Evolutionary conservation across 2,888 invertebrate genomes (phyloP).

Genomic region (Euspilapteryx auroguttella): DNA sequence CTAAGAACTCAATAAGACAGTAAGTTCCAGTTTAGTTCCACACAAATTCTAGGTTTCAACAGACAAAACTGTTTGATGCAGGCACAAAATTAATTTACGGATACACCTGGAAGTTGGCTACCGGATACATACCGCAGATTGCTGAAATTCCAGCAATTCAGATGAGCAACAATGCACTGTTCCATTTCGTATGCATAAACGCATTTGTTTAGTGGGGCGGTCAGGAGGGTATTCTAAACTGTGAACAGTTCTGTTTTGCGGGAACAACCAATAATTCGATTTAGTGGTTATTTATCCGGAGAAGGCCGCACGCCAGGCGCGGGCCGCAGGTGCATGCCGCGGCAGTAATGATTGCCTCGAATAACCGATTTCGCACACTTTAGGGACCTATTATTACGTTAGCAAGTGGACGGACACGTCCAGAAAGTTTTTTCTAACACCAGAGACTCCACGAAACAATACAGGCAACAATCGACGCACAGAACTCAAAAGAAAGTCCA

Average conservation of each 20-base stretch:
- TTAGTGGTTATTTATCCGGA: constrained; percentile 48
- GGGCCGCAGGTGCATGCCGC: constrained; percentile 31
- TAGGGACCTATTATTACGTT: neutral
- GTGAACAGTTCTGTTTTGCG: constrained; percentile 13
- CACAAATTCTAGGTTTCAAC: too few relatives aligned
- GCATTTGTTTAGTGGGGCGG: constrained; percentile 7
- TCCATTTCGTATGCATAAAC: neutral
- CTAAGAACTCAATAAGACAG: too few relatives aligned
- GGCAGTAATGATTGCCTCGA: constrained; percentile 21
- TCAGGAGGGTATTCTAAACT: constrained; percentile 16
- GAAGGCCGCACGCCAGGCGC: constrained; percentile 16
- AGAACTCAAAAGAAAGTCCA: constrained; percentile 20
- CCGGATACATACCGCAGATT: too few relatives aligned
- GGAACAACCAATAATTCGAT: constrained; percentile 46
- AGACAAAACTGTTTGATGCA: too few relatives aligned
- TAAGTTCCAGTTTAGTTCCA: too few relatives aligned
- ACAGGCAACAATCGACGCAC: neutral
- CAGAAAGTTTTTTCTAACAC: too few relatives aligned
- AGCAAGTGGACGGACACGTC: too few relatives aligned
- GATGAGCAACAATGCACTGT: too few relatives aligned
- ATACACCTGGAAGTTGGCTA: too few relatives aligned
- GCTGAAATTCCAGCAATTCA: too few relatives aligned
- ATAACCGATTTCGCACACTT: neutral
- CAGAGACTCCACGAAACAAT: too few relatives aligned
- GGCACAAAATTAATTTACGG: too few relatives aligned